Conservation (phyloP, 2,113 vertebrate species). For the Zosterops lateralis region DNA sequence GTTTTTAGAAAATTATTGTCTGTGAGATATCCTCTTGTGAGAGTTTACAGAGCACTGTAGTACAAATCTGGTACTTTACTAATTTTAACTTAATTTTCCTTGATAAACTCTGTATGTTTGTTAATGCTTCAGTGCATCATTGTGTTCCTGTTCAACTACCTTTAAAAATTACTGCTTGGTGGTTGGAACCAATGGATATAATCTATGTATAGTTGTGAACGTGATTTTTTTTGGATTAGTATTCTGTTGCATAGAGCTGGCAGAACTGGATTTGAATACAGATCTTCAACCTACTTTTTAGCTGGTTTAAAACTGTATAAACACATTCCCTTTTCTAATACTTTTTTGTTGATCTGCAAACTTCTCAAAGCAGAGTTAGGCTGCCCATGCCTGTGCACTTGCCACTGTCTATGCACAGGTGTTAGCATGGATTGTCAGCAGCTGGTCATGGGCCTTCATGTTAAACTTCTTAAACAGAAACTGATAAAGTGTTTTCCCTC, state of each 20-base stretch:
- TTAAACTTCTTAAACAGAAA: not conserved
- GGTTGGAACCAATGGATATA: not conserved
- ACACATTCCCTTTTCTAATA: not conserved
- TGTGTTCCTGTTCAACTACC: not conserved
- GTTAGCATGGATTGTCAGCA: not conserved
- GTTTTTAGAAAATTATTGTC: not conserved
- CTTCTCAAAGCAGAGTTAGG: not conserved
- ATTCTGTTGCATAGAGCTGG: not conserved
- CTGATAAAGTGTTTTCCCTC: not conserved
- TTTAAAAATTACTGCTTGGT: not conserved
- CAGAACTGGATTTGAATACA: not conserved
- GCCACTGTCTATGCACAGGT: not conserved
- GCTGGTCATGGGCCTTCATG: not conserved
- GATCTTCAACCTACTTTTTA: not conserved
- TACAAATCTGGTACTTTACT: not conserved
- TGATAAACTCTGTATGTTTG: not conserved
- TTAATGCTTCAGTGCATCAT: not conserved
- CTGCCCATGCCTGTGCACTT: not conserved
- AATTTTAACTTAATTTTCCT: not conserved
- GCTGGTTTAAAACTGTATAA: not conserved
- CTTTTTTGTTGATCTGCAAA: not conserved
- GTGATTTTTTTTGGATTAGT: not conserved
- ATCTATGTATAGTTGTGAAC: not conserved
- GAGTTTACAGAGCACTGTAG: not conserved
- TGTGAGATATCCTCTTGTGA: not conserved